phyloP scores from a whole-genome alignment of 2,113 vertebrate species.

The Nothobranchius kuhntae region DNA sequence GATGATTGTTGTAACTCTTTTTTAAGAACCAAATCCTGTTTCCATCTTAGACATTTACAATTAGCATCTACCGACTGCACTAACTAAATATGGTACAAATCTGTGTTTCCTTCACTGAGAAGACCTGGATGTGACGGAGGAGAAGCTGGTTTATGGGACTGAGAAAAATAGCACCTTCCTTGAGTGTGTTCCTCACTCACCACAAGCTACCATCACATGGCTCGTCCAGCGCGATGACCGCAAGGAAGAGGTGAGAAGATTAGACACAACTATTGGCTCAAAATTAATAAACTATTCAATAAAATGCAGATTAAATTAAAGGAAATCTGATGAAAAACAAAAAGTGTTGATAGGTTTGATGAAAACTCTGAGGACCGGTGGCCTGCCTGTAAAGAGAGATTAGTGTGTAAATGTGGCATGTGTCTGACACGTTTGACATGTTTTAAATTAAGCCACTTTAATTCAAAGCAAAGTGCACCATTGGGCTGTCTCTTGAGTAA shows the following conservation, averaged over 20 bases:
- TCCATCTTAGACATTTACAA: too few species aligned
- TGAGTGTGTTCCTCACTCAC: conserved; percentile 90
- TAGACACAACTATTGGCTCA: neutral
- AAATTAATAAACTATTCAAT: neutral
- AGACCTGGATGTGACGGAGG: conserved; percentile 75
- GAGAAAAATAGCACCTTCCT: conserved; percentile 95
- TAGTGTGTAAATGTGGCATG: conserved; percentile 42
- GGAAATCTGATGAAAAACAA: neutral
- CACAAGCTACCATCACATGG: conserved; percentile 89
- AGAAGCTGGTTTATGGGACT: conserved; percentile 84
- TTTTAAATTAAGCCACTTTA: conserved; percentile 54
- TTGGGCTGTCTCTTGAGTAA: conserved; percentile 35
- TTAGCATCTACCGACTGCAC: too few species aligned
- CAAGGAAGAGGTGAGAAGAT: conserved; percentile 84
- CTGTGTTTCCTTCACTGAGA: conserved; percentile 48
- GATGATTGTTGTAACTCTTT: too few species aligned
- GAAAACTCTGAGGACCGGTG: conserved; percentile 19
- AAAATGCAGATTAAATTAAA: neutral
- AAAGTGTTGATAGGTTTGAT: neutral
- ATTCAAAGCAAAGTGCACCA: conserved; percentile 54
- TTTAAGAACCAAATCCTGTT: too few species aligned
- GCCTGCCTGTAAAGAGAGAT: conserved; percentile 34
- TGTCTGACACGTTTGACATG: conserved; percentile 53
- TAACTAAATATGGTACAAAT: neutral
- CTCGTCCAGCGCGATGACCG: conserved; percentile 83